Evolutionary conservation across 2,797 vertebrate species (phyloP), one percentile per base, ranked within the genome.

Genomic region (Sebastes nivosus): DNA sequence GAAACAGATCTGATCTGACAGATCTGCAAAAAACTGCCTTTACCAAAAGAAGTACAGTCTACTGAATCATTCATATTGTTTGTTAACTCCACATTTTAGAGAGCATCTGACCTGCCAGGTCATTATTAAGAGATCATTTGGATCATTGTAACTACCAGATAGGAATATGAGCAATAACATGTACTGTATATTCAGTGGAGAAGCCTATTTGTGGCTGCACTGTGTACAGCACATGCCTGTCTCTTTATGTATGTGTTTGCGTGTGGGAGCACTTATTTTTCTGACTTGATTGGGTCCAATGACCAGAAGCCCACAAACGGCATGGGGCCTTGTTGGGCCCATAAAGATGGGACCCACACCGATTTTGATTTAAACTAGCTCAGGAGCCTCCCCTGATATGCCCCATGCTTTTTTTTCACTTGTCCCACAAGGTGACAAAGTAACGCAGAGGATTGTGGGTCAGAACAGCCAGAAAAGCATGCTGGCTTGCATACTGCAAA

Each of bases 1-100:
- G 38, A 38, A 54, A 72, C 68, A 71, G 36, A 60, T 67, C 69
- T 59, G 74, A 67, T 66, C 20, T 42, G 64, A 73, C 54, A 69
- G 34, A 58, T 67, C 54, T 12, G 38, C 3, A 52, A 46, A 36
- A 64, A 38, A 66, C 8, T 30, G 68, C 38, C 18, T 20, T 27
- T 32, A 12, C 13, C 2, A 6, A 13, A 16, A 42, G 2, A 68
- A 50, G 52, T n/a, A 36, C 18, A 36, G 55, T 46, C 25, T 8
- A 8, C 20, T 10, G 9, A 14, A 29, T n/a, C 14, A n/a, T 8
- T 30, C 12, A 1, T 30, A 5, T 9, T 25, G 4, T 52, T 50
- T 67, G 58, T 52, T 73, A 32, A 18, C 18, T 52, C 20, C 13
- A 29, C 5, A 50, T 34, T 29, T 22, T 4, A 29, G 50, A 32